Percentiles rank a stretch among this genome's conserved stretches.
Conservation (phyloP, 2,888 invertebrate species). For the Polyommatus iphigenia region DNA sequence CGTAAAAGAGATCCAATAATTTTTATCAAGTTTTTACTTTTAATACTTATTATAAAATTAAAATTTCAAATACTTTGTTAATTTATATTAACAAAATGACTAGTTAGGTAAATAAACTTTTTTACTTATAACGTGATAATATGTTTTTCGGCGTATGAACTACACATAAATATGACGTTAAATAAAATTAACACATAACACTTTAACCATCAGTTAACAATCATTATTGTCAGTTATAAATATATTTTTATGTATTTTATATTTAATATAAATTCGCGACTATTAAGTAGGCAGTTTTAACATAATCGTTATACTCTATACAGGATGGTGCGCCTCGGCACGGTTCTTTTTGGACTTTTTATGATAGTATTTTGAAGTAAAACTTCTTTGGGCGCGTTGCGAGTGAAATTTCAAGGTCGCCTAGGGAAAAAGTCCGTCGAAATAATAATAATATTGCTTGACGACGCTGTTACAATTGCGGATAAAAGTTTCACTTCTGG, state of each 20-base stretch:
- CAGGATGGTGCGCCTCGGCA: constrained; percentile 56
- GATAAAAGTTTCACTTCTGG: too few relatives aligned
- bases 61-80: neutral
- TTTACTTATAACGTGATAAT: neutral
- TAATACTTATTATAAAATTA: neutral
- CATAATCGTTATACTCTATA: constrained; percentile 68
- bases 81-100: neutral
- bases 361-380: neutral
- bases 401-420: neutral
- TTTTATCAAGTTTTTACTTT: neutral
- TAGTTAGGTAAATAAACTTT: neutral
- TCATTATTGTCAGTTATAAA: constrained; percentile 81
- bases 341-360: constrained; percentile 46
- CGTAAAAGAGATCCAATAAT: neutral
- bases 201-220: constrained; percentile 80
- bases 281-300: constrained; percentile 78
- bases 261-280: constrained; percentile 79
- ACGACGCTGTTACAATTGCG: neutral
- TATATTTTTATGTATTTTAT: constrained; percentile 76
- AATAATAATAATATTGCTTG: neutral
- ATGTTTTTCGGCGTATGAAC: constrained; percentile 62
- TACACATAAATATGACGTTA: constrained; percentile 53
- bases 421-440: neutral
- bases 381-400: neutral
- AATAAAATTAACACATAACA: constrained; percentile 72